These are phyloP conservation scores for Eudasyphora cyanicolor DNA, from an alignment of 2,888 invertebrate species.

Conservation along the genomic window DNA sequence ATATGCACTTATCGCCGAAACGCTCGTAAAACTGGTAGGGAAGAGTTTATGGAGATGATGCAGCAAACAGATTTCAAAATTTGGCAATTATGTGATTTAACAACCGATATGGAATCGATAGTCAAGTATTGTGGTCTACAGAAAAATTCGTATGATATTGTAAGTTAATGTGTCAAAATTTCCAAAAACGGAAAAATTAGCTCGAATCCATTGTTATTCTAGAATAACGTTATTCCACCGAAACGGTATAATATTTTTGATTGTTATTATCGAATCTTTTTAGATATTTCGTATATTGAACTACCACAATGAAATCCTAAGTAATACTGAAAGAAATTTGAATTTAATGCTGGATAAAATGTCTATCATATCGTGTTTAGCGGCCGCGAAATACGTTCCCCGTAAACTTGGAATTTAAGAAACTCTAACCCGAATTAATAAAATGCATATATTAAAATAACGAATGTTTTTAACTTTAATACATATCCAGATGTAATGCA, in stretches of 20 bases:
- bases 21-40: background rate
- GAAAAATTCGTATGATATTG: background rate
- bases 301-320: background rate
- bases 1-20: background rate
- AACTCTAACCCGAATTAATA: too few species aligned
- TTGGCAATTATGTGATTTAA: background rate
- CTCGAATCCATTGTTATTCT: too few species aligned
- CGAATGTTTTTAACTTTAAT: background rate
- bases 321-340: background rate
- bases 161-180: too few species aligned
- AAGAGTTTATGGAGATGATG: background rate
- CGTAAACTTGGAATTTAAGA: too few species aligned
- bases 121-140: background rate
- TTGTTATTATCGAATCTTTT: too few species aligned
- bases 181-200: too few species aligned
- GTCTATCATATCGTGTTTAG: background rate
- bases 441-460: too few species aligned
- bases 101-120: background rate
- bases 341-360: conserved; percentile 5
- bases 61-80: background rate
- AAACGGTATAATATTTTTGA: too few species aligned
- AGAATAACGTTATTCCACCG: too few species aligned
- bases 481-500: conserved; percentile 3
- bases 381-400: too few species aligned
- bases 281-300: conserved; percentile 8